phyloP scores from a whole-genome alignment of 2,888 invertebrate species.

The Drosophila phalerata region DNA sequence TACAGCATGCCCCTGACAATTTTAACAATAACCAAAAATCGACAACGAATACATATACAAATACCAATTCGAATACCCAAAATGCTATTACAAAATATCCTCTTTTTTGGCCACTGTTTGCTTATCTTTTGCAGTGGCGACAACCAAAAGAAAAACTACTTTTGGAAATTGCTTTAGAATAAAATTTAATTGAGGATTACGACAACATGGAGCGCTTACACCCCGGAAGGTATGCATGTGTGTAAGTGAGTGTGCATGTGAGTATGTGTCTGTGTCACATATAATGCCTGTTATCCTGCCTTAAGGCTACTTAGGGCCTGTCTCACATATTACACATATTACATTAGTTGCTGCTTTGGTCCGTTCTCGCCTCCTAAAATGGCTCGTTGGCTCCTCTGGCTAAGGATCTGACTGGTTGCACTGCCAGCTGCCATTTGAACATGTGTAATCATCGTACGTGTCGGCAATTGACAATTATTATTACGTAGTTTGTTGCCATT shows the following conservation, averaged over 20 bases:
- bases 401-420: constrained; percentile 26
- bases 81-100: constrained; percentile 55
- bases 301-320: constrained; percentile 82
- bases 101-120: constrained; percentile 60
- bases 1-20: constrained; percentile 72
- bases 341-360: constrained; percentile 63
- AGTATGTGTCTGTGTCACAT: constrained; percentile 56
- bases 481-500: constrained; percentile 77
- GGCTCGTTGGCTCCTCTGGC: constrained; percentile 22
- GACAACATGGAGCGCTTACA: constrained; percentile 44
- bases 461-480: constrained; percentile 80
- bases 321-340: constrained; percentile 80
- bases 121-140: constrained; percentile 61
- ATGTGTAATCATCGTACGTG: constrained; percentile 79
- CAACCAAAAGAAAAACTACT: constrained; percentile 69
- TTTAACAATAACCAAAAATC: constrained; percentile 72
- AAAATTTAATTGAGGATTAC: constrained; percentile 84
- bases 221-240: constrained; percentile 26
- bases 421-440: constrained; percentile 67
- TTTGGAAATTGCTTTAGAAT: constrained; percentile 82
- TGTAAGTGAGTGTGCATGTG: constrained; percentile 11
- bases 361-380: constrained; percentile 38
- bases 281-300: constrained; percentile 79
- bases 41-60: constrained; percentile 40
- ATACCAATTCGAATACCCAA: constrained; percentile 35